Evolutionary conservation across 1,140 invertebrate species (phyloP).

Genomic region (Neodiprion lecontei): DNA sequence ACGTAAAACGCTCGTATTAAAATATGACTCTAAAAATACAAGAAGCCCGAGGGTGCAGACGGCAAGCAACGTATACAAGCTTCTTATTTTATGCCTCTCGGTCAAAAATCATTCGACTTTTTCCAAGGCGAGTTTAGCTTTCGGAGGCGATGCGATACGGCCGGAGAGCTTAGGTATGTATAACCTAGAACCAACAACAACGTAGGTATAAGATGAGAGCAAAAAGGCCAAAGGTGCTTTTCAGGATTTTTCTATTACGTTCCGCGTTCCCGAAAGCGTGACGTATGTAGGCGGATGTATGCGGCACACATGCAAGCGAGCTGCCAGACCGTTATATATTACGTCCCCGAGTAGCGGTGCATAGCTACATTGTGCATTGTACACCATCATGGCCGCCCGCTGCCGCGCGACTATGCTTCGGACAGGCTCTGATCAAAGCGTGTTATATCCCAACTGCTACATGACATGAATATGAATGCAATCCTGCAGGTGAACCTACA

Average conservation of each 20-base stretch:
- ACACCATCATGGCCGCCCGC: neutral
- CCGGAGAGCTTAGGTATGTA: too few species aligned
- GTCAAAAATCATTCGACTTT: too few species aligned
- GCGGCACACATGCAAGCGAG: neutral
- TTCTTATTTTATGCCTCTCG: too few species aligned
- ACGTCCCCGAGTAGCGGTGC: neutral
- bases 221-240: neutral
- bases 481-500: neutral
- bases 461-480: neutral
- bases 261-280: neutral
- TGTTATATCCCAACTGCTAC: neutral
- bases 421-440: neutral
- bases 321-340: neutral
- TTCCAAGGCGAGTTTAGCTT: too few species aligned
- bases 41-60: too few species aligned
- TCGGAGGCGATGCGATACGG: too few species aligned
- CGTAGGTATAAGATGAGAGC: neutral
- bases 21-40: too few species aligned
- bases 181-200: too few species aligned
- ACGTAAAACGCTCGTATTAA: too few species aligned
- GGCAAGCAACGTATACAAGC: too few species aligned
- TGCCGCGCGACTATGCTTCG: neutral
- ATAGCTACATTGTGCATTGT: neutral
- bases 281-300: neutral
- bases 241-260: neutral